phyloP scores from a whole-genome alignment of 1,140 invertebrate species.

The Augochlora pura region DNA sequence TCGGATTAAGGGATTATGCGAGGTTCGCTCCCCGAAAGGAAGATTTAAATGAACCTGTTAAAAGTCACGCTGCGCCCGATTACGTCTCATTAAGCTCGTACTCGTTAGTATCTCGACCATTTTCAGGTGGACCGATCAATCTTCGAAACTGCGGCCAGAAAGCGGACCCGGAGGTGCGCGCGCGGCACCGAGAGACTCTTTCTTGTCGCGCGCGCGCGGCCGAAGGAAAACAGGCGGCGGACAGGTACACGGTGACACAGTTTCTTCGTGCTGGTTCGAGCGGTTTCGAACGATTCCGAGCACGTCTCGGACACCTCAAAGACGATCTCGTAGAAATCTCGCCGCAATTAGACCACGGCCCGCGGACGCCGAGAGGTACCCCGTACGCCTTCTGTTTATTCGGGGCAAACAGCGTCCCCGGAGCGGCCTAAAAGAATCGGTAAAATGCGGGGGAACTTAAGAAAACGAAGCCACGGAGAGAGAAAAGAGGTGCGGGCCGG shows the following conservation, averaged over 20 bases:
- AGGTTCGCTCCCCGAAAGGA: not conserved
- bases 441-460: not conserved
- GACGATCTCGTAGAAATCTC: conserved; percentile 19
- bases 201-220: not conserved
- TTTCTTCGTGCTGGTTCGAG: not conserved
- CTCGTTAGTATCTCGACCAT: not conserved
- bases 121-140: not conserved
- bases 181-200: not conserved
- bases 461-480: conserved; percentile 16
- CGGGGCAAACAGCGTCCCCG: conserved; percentile 29
- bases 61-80: not conserved
- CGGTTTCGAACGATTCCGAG: not conserved
- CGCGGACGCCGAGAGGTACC: not conserved
- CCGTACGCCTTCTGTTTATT: conserved; percentile 46
- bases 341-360: conserved; percentile 25
- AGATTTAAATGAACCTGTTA: conserved; percentile 9
- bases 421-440: not conserved
- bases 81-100: conserved; percentile 6
- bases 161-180: not conserved
- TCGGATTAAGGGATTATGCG: conserved; percentile 10
- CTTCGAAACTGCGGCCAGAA: not conserved
- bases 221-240: not conserved
- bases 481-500: not conserved
- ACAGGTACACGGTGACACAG: conserved; percentile 29
- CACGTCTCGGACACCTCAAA: not conserved